phyloP scores from a whole-genome alignment of 2,113 vertebrate genomes.

The Chloebia gouldiae region DNA sequence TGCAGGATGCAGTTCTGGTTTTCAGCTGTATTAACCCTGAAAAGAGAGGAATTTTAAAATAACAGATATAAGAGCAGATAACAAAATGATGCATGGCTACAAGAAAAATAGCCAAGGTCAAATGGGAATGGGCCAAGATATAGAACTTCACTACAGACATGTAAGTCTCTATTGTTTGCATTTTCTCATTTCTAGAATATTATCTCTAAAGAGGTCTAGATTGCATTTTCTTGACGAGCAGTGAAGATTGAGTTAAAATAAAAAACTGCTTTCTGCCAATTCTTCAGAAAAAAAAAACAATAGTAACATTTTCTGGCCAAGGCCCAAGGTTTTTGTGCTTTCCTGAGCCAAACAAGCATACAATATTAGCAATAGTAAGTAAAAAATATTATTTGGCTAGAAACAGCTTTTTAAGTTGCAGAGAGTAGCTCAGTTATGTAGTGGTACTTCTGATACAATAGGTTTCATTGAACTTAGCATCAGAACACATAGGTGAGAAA shows the following conservation, averaged over 20 bases:
- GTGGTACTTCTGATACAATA: neutral
- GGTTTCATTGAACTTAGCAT: neutral
- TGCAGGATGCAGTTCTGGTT: neutral
- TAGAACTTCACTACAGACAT: neutral
- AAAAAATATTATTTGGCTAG: neutral
- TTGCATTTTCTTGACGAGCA: neutral
- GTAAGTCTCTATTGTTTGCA: neutral
- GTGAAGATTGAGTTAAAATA: constrained; percentile 11
- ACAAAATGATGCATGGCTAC: neutral
- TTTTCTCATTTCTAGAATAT: neutral
- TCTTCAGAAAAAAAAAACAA: constrained; percentile 10
- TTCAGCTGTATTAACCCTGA: neutral
- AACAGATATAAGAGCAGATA: neutral
- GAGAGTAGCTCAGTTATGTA: neutral
- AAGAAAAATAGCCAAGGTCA: neutral
- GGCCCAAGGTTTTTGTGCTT: neutral
- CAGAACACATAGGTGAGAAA: neutral
- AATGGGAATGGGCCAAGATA: neutral
- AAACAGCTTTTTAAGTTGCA: neutral
- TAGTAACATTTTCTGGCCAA: neutral
- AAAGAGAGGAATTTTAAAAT: neutral
- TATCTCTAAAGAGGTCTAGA: neutral
- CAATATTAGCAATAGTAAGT: neutral
- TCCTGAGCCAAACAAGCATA: neutral
- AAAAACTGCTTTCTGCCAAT: neutral